phyloP scores from a whole-genome alignment of 2,113 vertebrate species.

The Solea solea region DNA sequence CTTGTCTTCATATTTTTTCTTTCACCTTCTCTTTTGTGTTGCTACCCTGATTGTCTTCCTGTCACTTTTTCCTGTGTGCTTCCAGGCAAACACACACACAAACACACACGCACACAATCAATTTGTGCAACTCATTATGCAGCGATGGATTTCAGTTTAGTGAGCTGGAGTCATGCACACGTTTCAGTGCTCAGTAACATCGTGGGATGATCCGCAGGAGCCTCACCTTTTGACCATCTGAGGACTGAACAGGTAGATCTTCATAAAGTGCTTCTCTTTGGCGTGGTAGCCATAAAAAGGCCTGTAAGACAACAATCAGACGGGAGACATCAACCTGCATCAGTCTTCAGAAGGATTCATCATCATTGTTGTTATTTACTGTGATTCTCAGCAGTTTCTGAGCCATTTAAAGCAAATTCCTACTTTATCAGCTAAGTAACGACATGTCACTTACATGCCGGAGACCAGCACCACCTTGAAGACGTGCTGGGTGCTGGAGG shows the following conservation, averaged over 20 bases:
- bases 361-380: not conserved
- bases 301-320: constrained; percentile 76
- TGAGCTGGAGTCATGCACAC: constrained; percentile 19
- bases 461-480: constrained; percentile 96
- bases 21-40: not conserved
- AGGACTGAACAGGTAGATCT: constrained; percentile 98
- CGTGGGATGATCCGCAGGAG: not conserved
- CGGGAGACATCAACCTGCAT: not conserved
- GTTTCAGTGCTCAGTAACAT: too few relatives aligned
- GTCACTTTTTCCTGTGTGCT: not conserved
- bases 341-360: not conserved
- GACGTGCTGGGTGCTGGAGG: constrained; percentile 90
- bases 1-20: not conserved
- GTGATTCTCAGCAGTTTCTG: not conserved
- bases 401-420: not conserved
- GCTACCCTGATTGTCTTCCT: not conserved
- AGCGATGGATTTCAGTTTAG: constrained; percentile 51
- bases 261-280: constrained; percentile 97
- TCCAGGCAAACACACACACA: constrained; percentile 7
- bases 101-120: constrained; percentile 18
- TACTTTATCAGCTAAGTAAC: not conserved
- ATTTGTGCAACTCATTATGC: constrained; percentile 36
- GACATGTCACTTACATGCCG: constrained; percentile 89
- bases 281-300: constrained; percentile 97
- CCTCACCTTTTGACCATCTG: constrained; percentile 96